Conservation (phyloP, 2,888 invertebrate genomes). For the Noctua janthina region DNA sequence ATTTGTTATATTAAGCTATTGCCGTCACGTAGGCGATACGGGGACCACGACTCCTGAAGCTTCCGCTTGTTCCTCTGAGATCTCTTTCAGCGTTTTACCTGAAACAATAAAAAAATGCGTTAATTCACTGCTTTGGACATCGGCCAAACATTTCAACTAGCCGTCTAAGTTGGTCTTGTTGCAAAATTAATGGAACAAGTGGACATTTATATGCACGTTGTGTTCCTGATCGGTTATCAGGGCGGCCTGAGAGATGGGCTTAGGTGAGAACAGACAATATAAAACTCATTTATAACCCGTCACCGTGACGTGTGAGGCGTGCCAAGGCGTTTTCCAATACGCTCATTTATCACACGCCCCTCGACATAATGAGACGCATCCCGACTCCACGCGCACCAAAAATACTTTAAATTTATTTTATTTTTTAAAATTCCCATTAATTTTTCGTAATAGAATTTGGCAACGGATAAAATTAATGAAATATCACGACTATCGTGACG, state of each 20-base stretch:
- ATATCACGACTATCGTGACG: slow-evolving; percentile 56
- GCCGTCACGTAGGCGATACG: slow-evolving; percentile 60
- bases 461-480: slow-evolving; percentile 68
- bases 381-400: slow-evolving; percentile 81
- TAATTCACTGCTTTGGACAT: slow-evolving; percentile 88
- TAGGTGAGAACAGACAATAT: slow-evolving; percentile 89
- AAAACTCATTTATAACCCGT: slow-evolving; percentile 89
- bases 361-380: slow-evolving; percentile 88
- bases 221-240: slow-evolving; percentile 84
- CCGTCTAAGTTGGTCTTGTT: slow-evolving; percentile 85
- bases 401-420: slow-evolving; percentile 84
- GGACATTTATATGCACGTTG: slow-evolving; percentile 78
- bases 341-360: slow-evolving; percentile 88
- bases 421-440: slow-evolving; percentile 78
- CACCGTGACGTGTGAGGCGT: slow-evolving; percentile 86
- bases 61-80: slow-evolving; percentile 78
- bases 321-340: slow-evolving; percentile 88
- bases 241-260: slow-evolving; percentile 83
- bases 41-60: slow-evolving; percentile 76
- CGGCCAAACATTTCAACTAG: slow-evolving; percentile 89
- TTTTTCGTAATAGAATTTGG: slow-evolving; percentile 74
- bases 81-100: slow-evolving; percentile 88
- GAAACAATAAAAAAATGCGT: slow-evolving; percentile 87
- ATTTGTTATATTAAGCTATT: slow-evolving; percentile 66
- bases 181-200: slow-evolving; percentile 87